Conservation (phyloP, 2,888 invertebrate genomes). For the Ctena decussata region DNA sequence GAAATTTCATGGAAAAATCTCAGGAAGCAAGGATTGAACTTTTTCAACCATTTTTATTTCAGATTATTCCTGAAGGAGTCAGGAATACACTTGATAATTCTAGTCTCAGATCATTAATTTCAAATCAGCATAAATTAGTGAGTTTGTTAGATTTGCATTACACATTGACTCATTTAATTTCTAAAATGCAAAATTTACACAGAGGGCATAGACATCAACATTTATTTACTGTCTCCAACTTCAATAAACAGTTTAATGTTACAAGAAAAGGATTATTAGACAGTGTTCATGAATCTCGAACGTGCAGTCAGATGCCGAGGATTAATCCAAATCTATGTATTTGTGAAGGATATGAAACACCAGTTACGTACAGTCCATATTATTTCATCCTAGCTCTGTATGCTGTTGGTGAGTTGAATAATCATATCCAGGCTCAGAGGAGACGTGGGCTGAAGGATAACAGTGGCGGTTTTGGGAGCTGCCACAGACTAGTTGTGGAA, state of each 20-base stretch:
- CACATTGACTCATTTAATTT: conserved; percentile 61
- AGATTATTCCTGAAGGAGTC: conserved; percentile 72
- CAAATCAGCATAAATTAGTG: conserved; percentile 73
- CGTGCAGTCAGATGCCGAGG: conserved; percentile 73
- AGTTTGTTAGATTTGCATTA: conserved; percentile 78
- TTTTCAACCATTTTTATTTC: conserved; percentile 77
- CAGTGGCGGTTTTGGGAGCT: conserved; percentile 65
- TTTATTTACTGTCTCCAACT: conserved; percentile 16
- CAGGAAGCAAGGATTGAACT: conserved; percentile 75
- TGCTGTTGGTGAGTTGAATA: conserved; percentile 76
- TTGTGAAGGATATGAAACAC: conserved; percentile 73
- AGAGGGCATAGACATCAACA: neutral
- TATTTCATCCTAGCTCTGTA: conserved; percentile 71
- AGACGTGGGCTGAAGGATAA: neutral
- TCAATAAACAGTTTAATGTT: conserved; percentile 62
- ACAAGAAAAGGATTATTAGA: conserved; percentile 66
- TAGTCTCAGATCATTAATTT: conserved; percentile 56
- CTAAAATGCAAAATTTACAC: neutral
- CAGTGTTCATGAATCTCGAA: conserved; percentile 61
- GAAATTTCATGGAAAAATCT: conserved; percentile 67
- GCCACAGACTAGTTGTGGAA: conserved; percentile 61
- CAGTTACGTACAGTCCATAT: conserved; percentile 48
- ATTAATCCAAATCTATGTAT: conserved; percentile 79
- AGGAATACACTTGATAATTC: conserved; percentile 57
- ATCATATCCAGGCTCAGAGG: conserved; percentile 71